A percentile compares a stretch with the other conserved stretches of the same genome.
Evolutionary conservation across 2,113 vertebrate genomes (phyloP).

Genomic region (Phalacrocorax pelagicus): DNA sequence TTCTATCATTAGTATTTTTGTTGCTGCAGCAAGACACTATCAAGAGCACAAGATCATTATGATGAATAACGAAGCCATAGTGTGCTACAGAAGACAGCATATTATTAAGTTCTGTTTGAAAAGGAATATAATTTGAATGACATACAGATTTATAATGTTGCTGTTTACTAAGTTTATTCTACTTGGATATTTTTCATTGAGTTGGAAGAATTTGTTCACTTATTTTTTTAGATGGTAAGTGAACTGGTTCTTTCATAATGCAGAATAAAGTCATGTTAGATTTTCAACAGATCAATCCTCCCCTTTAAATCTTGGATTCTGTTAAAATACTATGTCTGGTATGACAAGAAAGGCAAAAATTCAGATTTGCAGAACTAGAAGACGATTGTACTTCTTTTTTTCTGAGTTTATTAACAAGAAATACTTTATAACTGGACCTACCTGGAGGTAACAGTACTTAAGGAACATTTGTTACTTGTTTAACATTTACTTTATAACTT

Average conservation of each 20-base stretch:
- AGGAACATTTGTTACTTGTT: not conserved
- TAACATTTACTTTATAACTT: not conserved
- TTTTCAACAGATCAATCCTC: not conserved
- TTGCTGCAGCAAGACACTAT: not conserved
- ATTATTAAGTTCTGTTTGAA: not conserved
- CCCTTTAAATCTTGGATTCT: not conserved
- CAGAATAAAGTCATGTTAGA: not conserved
- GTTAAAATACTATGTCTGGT: not conserved
- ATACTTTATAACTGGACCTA: not conserved
- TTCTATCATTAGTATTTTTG: not conserved
- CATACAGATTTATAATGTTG: not conserved
- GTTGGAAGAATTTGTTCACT: not conserved
- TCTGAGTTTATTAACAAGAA: not conserved
- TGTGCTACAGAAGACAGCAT: not conserved
- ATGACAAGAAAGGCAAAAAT: not conserved
- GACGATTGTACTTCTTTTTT: not conserved
- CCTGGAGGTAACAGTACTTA: not conserved
- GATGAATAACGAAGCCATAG: not conserved
- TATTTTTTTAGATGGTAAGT: not conserved
- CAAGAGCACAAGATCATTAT: not conserved
- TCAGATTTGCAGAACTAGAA: not conserved
- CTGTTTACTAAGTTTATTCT: not conserved
- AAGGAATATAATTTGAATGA: not conserved
- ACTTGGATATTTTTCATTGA: not conserved
- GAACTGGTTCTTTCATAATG: not conserved